phyloP scores from a whole-genome alignment of 2,888 invertebrate genomes.

The Elmis aenea region DNA sequence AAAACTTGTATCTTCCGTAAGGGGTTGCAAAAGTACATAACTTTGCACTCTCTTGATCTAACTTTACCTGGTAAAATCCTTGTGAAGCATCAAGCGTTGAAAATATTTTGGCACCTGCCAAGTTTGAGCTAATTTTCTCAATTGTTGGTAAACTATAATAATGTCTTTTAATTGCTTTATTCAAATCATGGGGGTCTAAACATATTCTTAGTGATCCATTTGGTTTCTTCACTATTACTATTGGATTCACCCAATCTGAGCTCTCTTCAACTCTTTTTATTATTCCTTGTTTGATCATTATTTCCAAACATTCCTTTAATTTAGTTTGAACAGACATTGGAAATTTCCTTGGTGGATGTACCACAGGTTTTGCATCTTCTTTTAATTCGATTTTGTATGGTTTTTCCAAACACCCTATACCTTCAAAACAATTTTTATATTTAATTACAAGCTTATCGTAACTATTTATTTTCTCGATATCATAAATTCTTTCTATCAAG shows the following conservation, averaged over 20 bases:
- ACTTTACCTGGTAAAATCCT: conserved; percentile 6
- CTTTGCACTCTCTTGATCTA: conserved; percentile 5
- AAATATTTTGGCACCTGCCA: conserved; percentile 5
- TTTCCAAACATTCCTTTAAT: conserved; percentile 21
- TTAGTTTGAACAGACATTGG: conserved; percentile 14
- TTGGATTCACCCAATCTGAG: conserved; percentile 8
- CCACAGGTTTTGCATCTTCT: conserved; percentile 15
- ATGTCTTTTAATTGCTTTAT: conserved; percentile 7
- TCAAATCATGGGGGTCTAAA: conserved; percentile 9
- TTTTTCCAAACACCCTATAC: conserved; percentile 20
- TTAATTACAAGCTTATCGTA: conserved; percentile 6
- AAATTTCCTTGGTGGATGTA: conserved; percentile 16
- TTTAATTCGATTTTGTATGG: conserved; percentile 24
- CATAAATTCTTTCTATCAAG: conserved; percentile 10
- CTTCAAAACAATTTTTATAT: conserved; percentile 20
- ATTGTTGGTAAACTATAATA: conserved; percentile 8
- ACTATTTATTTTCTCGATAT: background rate
- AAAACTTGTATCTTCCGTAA: conserved; percentile 7
- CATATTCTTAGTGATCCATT: conserved; percentile 5
- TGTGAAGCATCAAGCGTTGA: conserved; percentile 6
- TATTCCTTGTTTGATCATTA: conserved; percentile 18
- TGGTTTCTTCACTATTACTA: conserved; percentile 7
- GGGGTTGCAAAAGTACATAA: conserved; percentile 7
- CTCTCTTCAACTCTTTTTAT: conserved; percentile 21
- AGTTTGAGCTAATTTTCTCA: conserved; percentile 4